phyloP scores from a whole-genome alignment of 1,140 invertebrate genomes.

The Stenopsyche tienmushanensis region DNA sequence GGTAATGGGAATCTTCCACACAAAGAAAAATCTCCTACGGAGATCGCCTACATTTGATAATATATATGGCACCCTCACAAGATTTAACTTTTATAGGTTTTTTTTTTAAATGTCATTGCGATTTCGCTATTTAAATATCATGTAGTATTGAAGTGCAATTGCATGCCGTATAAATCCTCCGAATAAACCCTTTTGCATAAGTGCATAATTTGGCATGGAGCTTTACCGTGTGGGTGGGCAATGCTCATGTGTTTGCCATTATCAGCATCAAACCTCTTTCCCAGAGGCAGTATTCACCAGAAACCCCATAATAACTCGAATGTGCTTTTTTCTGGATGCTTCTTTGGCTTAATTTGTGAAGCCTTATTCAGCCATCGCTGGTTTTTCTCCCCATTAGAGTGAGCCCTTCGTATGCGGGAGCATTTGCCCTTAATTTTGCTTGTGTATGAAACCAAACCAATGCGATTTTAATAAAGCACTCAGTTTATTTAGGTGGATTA shows the following conservation, averaged over 20 bases:
- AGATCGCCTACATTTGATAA: no score
- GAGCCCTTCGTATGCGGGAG: conserved; percentile 28
- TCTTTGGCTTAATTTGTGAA: conserved; percentile 30
- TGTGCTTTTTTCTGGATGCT: background rate
- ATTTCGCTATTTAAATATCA: no score
- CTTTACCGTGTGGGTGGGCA: conserved; percentile 32
- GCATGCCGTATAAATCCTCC: no score
- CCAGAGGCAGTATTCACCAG: conserved; percentile 27
- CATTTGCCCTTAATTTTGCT: no score
- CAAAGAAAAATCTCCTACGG: no score
- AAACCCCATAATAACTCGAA: conserved; percentile 29
- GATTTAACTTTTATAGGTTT: no score
- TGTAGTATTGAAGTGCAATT: no score
- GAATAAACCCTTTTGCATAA: no score
- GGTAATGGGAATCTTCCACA: no score
- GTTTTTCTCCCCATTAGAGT: background rate
- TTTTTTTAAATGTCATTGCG: no score
- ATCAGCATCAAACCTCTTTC: conserved; percentile 9
- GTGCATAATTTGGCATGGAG: conserved; percentile 1
- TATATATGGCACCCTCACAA: no score
- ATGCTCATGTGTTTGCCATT: background rate
- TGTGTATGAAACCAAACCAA: conserved; percentile 34
- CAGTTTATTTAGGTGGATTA: background rate
- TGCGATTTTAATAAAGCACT: conserved; percentile 28
- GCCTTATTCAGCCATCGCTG: conserved; percentile 23